These are phyloP conservation scores for Alca torda DNA, from an alignment of 2,797 vertebrate species.

Conservation along the genomic window DNA sequence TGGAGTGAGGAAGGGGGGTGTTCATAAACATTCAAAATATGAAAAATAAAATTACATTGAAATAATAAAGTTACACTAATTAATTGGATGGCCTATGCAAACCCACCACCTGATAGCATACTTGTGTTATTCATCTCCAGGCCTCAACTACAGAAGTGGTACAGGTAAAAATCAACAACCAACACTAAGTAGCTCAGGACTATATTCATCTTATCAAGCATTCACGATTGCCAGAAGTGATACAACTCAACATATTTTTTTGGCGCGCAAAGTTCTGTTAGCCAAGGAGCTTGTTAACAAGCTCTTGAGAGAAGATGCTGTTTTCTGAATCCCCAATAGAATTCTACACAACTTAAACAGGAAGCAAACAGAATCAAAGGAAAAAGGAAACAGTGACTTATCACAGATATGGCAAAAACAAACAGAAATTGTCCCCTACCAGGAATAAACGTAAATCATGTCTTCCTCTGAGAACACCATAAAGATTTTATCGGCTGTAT, in stretches of 20 bases:
- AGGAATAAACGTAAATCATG: not conserved
- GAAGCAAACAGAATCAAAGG: not conserved
- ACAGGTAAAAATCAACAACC: not conserved
- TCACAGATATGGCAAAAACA: not conserved
- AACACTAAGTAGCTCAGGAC: not conserved
- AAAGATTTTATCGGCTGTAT: not conserved
- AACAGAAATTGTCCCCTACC: not conserved
- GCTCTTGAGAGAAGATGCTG: not conserved
- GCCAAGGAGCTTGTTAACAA: not conserved
- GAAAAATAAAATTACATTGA: not conserved
- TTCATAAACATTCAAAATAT: not conserved
- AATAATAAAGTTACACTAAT: not conserved
- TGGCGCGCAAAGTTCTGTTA: not conserved
- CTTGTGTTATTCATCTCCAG: not conserved
- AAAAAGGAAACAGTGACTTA: not conserved
- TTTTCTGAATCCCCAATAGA: not conserved
- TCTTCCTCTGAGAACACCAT: not conserved
- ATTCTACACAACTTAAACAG: not conserved
- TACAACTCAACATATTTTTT: not conserved
- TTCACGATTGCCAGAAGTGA: not conserved
- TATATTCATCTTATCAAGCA: not conserved
- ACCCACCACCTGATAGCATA: not conserved
- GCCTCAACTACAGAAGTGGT: not conserved
- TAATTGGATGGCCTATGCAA: not conserved
- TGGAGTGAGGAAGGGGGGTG: not conserved